Base-by-base conservation (phyloP, 2,888 invertebrate species). In the Ligdia adustata region DNA sequence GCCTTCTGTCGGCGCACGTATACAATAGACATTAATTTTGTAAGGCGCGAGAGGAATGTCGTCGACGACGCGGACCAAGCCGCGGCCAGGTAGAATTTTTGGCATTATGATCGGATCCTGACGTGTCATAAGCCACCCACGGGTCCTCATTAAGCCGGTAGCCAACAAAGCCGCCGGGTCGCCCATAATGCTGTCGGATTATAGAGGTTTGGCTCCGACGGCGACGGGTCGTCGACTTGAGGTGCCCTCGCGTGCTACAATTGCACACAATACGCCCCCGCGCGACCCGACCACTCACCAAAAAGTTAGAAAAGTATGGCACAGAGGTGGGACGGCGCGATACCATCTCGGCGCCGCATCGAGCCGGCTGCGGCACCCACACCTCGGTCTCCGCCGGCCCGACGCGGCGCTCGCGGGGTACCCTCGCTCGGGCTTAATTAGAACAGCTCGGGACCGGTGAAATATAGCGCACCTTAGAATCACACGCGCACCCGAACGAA, bases 41-140 rank as follows among this genome's bases (percentile, higher is more conserved):
- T 78, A 85, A 79, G 77, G 80, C 69, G 73, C 77, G 79, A 74
- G 75, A 86, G 83, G 86, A 87, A 87, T 88, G 88, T 82, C 80
- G 83, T 74, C 75, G 75, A 69, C 72, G 72, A 12, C 34, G 24
- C 24, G 9, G 20, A 27, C 13, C 69, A 64, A 6, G 72, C 75
- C 67, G 71, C 67, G 61, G 67, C 75, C 89, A 89, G 89, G 89
- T 90, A 89, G 77, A 85, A 76, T 83, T 22, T 88, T 89, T 88
- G 83, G 84, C 88, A 85, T 87, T 86, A 85, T 84, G 84, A 88
- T 86, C 83, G 79, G 75, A 83, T 86, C 87, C 83, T 83, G 83
- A 79, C 85, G 78, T 86, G 82, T 88, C 86, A 86, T 86, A 85
- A 82, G 87, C 87, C 86, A 87, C 88, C 89, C 87, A 88, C 87